These are phyloP conservation scores for Egretta garzetta DNA, from an alignment of 2,113 vertebrate genomes.

Conservation along the genomic window DNA sequence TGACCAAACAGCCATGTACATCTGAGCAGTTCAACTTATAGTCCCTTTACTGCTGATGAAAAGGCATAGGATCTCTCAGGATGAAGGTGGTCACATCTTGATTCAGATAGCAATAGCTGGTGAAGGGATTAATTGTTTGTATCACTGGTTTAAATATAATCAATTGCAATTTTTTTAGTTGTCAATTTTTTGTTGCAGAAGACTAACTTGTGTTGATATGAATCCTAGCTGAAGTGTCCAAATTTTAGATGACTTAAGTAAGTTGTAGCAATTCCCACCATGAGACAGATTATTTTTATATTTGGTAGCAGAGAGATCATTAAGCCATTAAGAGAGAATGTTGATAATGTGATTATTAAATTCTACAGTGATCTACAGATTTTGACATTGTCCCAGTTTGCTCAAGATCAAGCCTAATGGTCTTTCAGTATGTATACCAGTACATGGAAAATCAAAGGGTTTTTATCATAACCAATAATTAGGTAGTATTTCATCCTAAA, in stretches of 20 bases:
- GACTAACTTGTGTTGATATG: not conserved
- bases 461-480: not conserved
- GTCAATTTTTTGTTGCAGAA: not conserved
- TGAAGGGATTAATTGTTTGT: not conserved
- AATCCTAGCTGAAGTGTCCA: not conserved
- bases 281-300: not conserved
- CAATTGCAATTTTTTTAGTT: not conserved
- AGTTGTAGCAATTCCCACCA: not conserved
- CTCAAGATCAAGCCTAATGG: not conserved
- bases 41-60: not conserved
- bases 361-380: not conserved
- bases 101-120: not conserved
- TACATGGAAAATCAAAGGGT: not conserved
- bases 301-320: not conserved
- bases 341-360: not conserved
- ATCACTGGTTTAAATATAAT: not conserved
- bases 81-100: not conserved
- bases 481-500: not conserved
- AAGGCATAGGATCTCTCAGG: not conserved
- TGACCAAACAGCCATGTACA: not conserved
- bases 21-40: not conserved
- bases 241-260: not conserved
- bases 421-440: not conserved
- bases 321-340: conserved; percentile 8
- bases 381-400: not conserved